A percentile compares a stretch with the other conserved stretches of the same genome.
Conservation (phyloP, 2,888 invertebrate species). For the Microctonus aethiopoides region DNA sequence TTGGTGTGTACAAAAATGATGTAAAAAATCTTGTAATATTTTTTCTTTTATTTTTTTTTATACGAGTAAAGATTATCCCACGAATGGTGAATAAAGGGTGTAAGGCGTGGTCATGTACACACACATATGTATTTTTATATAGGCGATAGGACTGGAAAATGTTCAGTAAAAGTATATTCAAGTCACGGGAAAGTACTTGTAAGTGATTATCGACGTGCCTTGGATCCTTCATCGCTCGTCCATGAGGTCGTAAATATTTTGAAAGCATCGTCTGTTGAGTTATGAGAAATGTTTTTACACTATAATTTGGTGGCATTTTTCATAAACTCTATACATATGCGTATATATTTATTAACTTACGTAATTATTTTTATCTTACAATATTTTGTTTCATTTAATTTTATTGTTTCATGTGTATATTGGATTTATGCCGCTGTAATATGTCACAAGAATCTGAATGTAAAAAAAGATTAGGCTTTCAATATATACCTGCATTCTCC, state of each 20-base stretch:
- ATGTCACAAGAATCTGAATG: background rate
- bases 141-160: background rate
- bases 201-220: constrained; percentile 37
- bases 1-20: background rate
- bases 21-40: background rate
- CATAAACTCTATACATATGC: constrained; percentile 35
- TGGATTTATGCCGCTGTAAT: background rate
- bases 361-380: background rate
- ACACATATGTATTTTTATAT: background rate
- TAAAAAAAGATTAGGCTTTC: background rate
- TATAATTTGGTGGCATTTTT: constrained; percentile 58
- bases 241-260: constrained; percentile 57
- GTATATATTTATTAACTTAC: constrained; percentile 19
- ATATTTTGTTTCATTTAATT: constrained; percentile 12
- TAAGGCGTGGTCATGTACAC: background rate
- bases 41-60: background rate
- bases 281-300: constrained; percentile 54
- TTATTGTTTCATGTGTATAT: background rate
- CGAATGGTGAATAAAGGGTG: background rate
- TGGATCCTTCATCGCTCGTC: constrained; percentile 60
- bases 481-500: background rate
- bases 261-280: constrained; percentile 44
- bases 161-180: constrained; percentile 11
- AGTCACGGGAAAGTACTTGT: constrained; percentile 37
- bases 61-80: background rate